phyloP scores from a whole-genome alignment of 2,888 invertebrate genomes.

The Tineola bisselliella region DNA sequence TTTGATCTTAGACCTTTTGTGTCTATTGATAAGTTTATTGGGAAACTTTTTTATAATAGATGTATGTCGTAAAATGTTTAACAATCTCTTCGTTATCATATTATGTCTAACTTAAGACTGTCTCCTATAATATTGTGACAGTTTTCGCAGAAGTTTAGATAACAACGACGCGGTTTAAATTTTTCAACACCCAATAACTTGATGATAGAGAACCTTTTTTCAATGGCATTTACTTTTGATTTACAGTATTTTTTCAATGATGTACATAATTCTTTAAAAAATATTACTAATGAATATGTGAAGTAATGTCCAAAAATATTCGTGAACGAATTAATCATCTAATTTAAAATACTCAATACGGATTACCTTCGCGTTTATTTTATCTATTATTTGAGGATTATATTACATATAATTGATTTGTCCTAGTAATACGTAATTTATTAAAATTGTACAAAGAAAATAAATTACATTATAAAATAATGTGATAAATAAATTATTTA shows the following conservation, averaged over 20 bases:
- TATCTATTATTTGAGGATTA: too few relatives aligned
- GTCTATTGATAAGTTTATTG: not conserved
- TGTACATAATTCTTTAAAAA: not conserved
- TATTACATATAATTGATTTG: too few relatives aligned
- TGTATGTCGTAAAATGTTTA: slow-evolving; percentile 9
- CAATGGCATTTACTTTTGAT: too few relatives aligned
- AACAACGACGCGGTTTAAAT: not conserved
- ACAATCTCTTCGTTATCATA: not conserved
- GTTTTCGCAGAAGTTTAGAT: not conserved
- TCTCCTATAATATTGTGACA: not conserved
- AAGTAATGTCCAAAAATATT: too few relatives aligned
- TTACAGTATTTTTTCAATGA: not conserved
- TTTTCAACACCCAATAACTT: slow-evolving; percentile 3
- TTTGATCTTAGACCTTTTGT: not conserved
- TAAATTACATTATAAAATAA: too few relatives aligned
- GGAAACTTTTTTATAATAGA: not conserved
- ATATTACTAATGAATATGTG: slow-evolving; percentile 7
- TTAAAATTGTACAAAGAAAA: too few relatives aligned
- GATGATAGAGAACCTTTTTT: not conserved
- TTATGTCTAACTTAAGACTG: not conserved
- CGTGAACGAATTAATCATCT: too few relatives aligned
- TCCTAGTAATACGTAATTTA: too few relatives aligned
- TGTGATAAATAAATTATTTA: too few relatives aligned
- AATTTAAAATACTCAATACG: too few relatives aligned
- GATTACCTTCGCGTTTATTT: too few relatives aligned